Base-by-base conservation (phyloP, 2,888 invertebrate genomes). In the Strigamia maritima region DNA sequence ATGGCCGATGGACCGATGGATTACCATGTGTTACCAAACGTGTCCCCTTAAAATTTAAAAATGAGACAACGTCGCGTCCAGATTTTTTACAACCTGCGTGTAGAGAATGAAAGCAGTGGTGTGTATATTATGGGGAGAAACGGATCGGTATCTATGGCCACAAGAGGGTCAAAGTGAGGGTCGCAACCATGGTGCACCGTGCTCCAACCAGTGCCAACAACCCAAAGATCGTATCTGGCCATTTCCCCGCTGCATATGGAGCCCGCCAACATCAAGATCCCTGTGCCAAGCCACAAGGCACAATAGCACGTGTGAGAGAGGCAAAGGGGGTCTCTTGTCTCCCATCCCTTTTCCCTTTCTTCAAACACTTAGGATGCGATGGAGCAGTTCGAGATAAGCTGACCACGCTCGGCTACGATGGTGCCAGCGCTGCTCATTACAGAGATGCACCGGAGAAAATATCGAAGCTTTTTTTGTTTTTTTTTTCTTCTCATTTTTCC, bases 251-350 rank as follows among this genome's bases (percentile, higher is more conserved):
- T 60, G 65, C 65, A 65, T 65, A 65, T 65, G 65, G 65, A 65
- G 24, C 65, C 65, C 65, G 65, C 65, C 65, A 60, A 60, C 60
- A 65, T 65, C 65, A 65, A 65, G 65, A 65, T 65, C 65, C 65
- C 65, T 8, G 24, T 14, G n/a, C 65, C 8, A 16, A n/a, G 65
- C 65, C 26, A 65, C 65, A 65, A 65, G 65, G 65, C 65, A 65
- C 65, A 65, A 65, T 65, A 26, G 65, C 65, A 65, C 65, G 65
- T 65, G 65, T 26, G 65, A 26, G 26, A 14, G 65, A 26, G 26
- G 24, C 22, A 26, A 24, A 65, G 26, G 26, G 65, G 24, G 26
- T 26, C 65, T 26, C 65, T 65, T 24, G 10, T 26, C 26, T 24
- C 65, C 60, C 2, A 8, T 24, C 60, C 22, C 60, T 60, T n/a